Base-by-base conservation (phyloP, 2,797 vertebrate species). In the Gallirallus australis region DNA sequence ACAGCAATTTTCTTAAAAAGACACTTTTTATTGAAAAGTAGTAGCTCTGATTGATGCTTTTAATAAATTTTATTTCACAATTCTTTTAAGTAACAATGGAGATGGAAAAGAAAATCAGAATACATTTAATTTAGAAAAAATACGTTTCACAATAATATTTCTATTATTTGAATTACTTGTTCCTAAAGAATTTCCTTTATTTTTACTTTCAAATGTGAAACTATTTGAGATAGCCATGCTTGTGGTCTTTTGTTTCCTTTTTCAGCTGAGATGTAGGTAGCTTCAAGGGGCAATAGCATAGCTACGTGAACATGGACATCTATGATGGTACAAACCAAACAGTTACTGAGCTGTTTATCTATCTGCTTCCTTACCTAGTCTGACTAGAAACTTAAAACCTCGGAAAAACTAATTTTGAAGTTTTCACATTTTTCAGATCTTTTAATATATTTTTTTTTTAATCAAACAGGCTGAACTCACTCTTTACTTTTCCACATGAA, bases 131-230 rank as follows among this genome's bases (percentile, higher is more conserved):
- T 61, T 40, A n/a, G 15, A 48, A 72, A 70, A 75, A 42, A 25
- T 7, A 11, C 24, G 14, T 53, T 71, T 39, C 11, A 12, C 6
- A 42, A 16, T 52, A 65, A 9, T 15, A 31, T 59, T 70, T 77
- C 3, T 13, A 33, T 30, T 59, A 0, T 53, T 69, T 90, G 2
- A 53, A 54, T 54, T n/a, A 25, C 2, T 65, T 82, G 35, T 83
- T 72, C 42, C 11, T 79, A 45, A 88, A 72, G 82, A 82, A 85
- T 48, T 70, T 78, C 17, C 69, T n/a, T 14, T 77, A 86, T 83
- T 57, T 30, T 4, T 75, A 5, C 3, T 78, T 87, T 68, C n/a
- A 81, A 31, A 4, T 77, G 3, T 52, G 19, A 76, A 79, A 45
- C 18, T 27, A 9, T 8, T 18, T 52, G 25, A 59, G 14, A 47